Percentiles rank a stretch among this genome's conserved stretches.
These are phyloP conservation scores for Malurus splendens DNA, from an alignment of 2,797 vertebrate species.

Conservation along the genomic window DNA sequence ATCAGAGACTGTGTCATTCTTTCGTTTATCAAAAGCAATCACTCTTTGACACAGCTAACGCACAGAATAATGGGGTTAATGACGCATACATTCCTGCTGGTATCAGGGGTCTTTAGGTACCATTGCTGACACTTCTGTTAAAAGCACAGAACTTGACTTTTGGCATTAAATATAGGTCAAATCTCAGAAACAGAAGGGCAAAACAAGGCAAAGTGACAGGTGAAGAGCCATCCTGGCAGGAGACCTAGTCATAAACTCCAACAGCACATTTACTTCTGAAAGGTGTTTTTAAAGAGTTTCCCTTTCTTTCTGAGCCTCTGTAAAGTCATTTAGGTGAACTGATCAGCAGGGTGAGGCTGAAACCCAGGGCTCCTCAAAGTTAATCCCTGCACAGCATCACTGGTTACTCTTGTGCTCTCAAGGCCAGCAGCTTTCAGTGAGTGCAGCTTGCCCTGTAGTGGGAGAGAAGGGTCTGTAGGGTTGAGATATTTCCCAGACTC, in stretches of 20 bases:
- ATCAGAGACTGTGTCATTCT: neutral
- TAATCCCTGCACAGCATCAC: neutral
- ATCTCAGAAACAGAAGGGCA: neutral
- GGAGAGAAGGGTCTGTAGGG: neutral
- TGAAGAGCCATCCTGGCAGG: neutral
- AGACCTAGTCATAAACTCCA: neutral
- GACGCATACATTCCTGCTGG: neutral
- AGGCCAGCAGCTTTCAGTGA: neutral
- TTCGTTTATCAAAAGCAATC: neutral
- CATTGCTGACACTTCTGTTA: neutral
- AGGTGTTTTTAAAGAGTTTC: neutral
- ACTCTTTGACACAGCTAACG: neutral
- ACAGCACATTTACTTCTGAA: neutral
- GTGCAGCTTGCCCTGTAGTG: neutral
- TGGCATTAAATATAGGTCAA: neutral
- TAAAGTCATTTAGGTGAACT: neutral
- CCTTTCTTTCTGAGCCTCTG: neutral
- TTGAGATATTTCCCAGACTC: neutral
- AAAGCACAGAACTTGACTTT: neutral
- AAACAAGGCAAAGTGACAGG: neutral
- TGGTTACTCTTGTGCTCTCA: neutral
- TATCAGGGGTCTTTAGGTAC: neutral
- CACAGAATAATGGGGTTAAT: neutral
- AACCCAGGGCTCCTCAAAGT: neutral
- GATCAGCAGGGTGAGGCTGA: neutral